Conservation (phyloP, 1,140 invertebrate species). For the Sipha flava region DNA sequence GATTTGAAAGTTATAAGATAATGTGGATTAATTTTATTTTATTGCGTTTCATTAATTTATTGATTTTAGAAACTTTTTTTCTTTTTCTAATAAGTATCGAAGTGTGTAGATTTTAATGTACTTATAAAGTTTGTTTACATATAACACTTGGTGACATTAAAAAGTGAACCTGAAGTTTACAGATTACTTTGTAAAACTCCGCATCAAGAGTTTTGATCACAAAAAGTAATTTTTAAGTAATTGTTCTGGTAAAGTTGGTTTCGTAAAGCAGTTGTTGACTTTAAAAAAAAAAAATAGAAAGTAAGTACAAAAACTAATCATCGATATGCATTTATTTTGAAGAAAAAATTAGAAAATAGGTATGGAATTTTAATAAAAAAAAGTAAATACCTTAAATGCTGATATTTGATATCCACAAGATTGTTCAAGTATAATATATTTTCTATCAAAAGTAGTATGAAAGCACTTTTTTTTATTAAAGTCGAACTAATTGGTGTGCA, state of each 20-base stretch:
- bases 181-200: not conserved
- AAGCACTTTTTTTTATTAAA: too few species aligned
- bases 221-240: constrained; percentile 6
- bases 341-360: not conserved
- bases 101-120: not conserved
- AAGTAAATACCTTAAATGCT: too few species aligned
- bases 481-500: too few species aligned
- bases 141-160: not conserved
- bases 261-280: not conserved
- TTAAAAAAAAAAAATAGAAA: not conserved
- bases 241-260: not conserved
- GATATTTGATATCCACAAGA: too few species aligned
- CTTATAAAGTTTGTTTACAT: not conserved
- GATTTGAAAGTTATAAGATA: too few species aligned
- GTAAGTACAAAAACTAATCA: not conserved
- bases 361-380: not conserved
- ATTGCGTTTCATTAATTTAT: too few species aligned
- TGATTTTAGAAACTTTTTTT: too few species aligned
- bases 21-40: too few species aligned
- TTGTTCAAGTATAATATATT: too few species aligned
- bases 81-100: too few species aligned
- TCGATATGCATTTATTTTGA: not conserved
- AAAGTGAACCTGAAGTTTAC: not conserved
- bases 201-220: not conserved
- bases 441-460: too few species aligned